phyloP scores from a whole-genome alignment of 2,113 vertebrate genomes.

The Cromileptes altivelis region DNA sequence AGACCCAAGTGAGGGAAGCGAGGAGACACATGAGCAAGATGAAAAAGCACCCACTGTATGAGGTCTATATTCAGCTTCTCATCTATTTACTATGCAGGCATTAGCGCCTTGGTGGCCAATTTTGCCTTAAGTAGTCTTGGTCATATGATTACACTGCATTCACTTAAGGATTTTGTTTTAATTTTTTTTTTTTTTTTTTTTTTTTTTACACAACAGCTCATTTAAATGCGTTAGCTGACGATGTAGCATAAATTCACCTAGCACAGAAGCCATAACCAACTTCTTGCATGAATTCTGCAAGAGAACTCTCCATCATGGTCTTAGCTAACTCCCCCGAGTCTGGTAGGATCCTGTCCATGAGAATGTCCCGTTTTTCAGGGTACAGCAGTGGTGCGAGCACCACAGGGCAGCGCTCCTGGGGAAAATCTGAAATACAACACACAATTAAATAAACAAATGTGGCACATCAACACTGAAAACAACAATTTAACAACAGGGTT shows the following conservation, averaged over 20 bases:
- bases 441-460: not conserved
- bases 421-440: slow-evolving; percentile 90
- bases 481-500: not conserved
- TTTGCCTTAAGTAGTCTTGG: too few species aligned
- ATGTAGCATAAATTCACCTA: slow-evolving; percentile 83
- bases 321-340: slow-evolving; percentile 99
- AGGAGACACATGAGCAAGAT: too few species aligned
- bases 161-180: not conserved
- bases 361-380: slow-evolving; percentile 99
- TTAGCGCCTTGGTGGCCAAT: not conserved
- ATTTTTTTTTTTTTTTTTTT: too few species aligned
- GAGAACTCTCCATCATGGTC: slow-evolving; percentile 99
- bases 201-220: not conserved
- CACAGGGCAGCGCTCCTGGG: slow-evolving; percentile 99
- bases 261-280: slow-evolving; percentile 99
- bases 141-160: not conserved
- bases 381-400: slow-evolving; percentile 99
- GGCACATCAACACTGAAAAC: not conserved
- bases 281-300: slow-evolving; percentile 99
- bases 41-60: not conserved
- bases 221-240: not conserved
- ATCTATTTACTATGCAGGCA: not conserved
- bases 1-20: too few species aligned
- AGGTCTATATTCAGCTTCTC: not conserved
- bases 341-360: slow-evolving; percentile 99